A percentile compares a stretch with the other conserved stretches of the same genome.
Evolutionary conservation across 2,888 invertebrate genomes (phyloP).

Genomic region (Rotaria macrura): DNA sequence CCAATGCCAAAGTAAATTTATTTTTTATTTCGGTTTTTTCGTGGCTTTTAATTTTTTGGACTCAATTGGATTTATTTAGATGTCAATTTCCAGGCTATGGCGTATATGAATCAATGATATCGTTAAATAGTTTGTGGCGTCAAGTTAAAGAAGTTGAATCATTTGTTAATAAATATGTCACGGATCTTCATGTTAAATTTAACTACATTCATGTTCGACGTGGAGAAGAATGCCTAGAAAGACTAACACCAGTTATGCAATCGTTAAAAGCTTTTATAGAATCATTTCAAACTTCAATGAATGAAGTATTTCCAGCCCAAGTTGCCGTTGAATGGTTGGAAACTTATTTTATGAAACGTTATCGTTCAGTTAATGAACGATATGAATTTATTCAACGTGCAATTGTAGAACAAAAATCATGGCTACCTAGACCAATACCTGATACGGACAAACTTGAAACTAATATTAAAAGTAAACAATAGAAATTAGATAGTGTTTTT

Average conservation of each 20-base stretch:
- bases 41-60: no score
- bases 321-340: constrained; percentile 30
- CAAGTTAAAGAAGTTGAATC: background rate
- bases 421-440: constrained; percentile 28
- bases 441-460: background rate
- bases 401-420: constrained; percentile 22
- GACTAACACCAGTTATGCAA: background rate
- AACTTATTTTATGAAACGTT: constrained; percentile 27
- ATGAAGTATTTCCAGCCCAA: constrained; percentile 12
- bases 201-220: constrained; percentile 26
- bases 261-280: constrained; percentile 25
- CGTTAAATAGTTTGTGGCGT: background rate
- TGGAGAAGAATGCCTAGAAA: constrained; percentile 21
- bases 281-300: constrained; percentile 9
- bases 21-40: no score
- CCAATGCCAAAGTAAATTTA: background rate
- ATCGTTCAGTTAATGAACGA: constrained; percentile 9
- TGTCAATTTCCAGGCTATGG: constrained; percentile 28
- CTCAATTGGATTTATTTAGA: background rate
- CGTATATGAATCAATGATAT: constrained; percentile 27
- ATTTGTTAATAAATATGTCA: constrained; percentile 25
- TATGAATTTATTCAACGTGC: constrained; percentile 7
- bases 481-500: background rate
- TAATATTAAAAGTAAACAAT: background rate
- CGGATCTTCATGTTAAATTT: constrained; percentile 24